Evolutionary conservation across 1,140 invertebrate species (phyloP).

Genomic region (Neotoxoptera formosana): DNA sequence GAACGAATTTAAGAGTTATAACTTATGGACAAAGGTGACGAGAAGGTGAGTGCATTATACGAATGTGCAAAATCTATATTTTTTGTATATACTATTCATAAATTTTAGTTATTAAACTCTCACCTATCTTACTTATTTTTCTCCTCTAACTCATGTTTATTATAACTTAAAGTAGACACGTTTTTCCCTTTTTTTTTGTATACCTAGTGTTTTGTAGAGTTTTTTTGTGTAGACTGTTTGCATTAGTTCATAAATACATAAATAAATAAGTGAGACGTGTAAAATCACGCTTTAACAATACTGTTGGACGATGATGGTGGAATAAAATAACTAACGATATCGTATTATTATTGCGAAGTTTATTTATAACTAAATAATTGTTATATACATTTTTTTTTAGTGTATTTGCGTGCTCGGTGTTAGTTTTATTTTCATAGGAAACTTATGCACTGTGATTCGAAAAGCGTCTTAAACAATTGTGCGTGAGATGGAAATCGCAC

Average conservation of each 20-base stretch:
- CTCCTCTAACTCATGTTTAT: background rate
- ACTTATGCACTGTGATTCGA: background rate
- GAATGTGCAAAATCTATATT: background rate
- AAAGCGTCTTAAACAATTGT: background rate
- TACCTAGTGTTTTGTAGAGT: background rate
- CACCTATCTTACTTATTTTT: background rate
- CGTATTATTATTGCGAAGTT: background rate
- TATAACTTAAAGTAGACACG: background rate
- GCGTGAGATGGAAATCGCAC: background rate
- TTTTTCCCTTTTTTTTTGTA: background rate
- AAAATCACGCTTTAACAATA: background rate
- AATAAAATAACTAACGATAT: background rate
- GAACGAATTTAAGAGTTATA: background rate
- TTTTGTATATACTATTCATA: background rate
- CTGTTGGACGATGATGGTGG: background rate
- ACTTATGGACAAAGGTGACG: background rate
- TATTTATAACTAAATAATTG: background rate
- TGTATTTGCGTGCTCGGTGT: background rate
- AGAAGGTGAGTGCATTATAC: background rate
- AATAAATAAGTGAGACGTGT: background rate
- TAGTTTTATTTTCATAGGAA: constrained; percentile 6
- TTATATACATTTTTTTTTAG: background rate
- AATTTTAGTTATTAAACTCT: background rate
- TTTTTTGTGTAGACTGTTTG: background rate
- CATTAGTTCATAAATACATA: background rate